Evolutionary conservation across 2,797 vertebrate species (phyloP).

Genomic region (Falco naumanni): DNA sequence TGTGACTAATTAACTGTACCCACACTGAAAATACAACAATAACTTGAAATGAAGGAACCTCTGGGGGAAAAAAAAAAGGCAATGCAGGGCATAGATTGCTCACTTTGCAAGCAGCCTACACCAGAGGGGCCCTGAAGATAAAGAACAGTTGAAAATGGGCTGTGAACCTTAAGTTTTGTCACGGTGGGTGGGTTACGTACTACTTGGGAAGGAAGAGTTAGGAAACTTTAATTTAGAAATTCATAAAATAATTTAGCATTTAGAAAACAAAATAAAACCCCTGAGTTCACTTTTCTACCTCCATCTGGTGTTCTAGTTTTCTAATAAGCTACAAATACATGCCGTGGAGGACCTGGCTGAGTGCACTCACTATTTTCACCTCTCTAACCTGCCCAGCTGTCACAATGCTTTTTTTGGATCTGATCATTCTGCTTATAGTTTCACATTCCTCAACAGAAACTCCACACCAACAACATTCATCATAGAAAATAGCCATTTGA

Average conservation of each 20-base stretch:
- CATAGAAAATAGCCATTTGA: not conserved
- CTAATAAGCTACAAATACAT: not conserved
- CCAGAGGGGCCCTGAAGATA: not conserved
- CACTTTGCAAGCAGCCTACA: not conserved
- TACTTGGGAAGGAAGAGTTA: not conserved
- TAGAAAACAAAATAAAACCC: not conserved
- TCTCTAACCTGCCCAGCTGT: conserved; percentile 62
- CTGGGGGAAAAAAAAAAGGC: not conserved
- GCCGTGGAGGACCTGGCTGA: conserved; percentile 1
- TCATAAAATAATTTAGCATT: not conserved
- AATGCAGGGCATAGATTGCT: not conserved
- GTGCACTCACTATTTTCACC: not conserved
- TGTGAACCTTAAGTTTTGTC: not conserved
- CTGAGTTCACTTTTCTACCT: not conserved
- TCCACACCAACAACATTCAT: conserved; percentile 32
- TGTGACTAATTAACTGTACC: not conserved
- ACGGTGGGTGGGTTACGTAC: fast-evolving
- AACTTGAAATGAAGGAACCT: not conserved
- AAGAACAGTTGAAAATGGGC: not conserved
- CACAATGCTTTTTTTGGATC: conserved; percentile 66
- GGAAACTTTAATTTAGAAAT: not conserved
- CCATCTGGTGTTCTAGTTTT: not conserved
- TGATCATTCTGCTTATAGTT: conserved; percentile 29
- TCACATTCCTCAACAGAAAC: conserved; percentile 63
- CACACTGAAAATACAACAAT: not conserved